Evolutionary conservation across 2,888 invertebrate genomes (phyloP).

Genomic region (Eupelmus urozonus): DNA sequence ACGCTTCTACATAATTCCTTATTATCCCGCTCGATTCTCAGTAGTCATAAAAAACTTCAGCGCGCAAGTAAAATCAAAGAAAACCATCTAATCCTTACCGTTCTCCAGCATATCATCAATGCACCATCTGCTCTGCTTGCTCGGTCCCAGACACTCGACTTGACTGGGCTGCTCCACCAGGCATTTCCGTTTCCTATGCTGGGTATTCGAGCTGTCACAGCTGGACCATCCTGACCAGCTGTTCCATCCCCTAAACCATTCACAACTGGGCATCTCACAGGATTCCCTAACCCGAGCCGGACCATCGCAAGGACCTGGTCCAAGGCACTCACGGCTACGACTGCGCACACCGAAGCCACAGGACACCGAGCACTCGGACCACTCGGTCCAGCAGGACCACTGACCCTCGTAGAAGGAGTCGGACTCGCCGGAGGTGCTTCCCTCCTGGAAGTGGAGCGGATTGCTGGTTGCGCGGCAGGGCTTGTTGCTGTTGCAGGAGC

Average conservation of each 20-base stretch:
- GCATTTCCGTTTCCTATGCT: slow-evolving; percentile 85
- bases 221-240: slow-evolving; percentile 86
- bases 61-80: neutral
- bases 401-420: slow-evolving; percentile 80
- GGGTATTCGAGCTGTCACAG: slow-evolving; percentile 83
- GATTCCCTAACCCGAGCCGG: slow-evolving; percentile 82
- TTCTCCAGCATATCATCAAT: slow-evolving; percentile 72
- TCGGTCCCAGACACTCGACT: slow-evolving; percentile 84
- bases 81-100: slow-evolving; percentile 66
- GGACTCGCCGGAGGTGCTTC: no score
- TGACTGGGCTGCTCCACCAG: slow-evolving; percentile 78
- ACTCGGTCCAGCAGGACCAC: slow-evolving; percentile 93
- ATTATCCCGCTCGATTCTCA: neutral
- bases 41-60: no score
- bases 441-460: slow-evolving; percentile 9
- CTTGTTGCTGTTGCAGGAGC: slow-evolving; percentile 87
- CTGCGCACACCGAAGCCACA: slow-evolving; percentile 85
- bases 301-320: slow-evolving; percentile 80
- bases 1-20: no score
- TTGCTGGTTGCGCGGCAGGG: slow-evolving; percentile 81
- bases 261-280: slow-evolving; percentile 85
- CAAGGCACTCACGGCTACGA: slow-evolving; percentile 83
- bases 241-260: slow-evolving; percentile 86
- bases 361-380: slow-evolving; percentile 87
- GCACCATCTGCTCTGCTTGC: slow-evolving; percentile 84